A percentile compares a stretch with the other conserved stretches of the same genome.
Evolutionary conservation across 2,888 invertebrate genomes (phyloP).

Genomic region (Tineola bisselliella): DNA sequence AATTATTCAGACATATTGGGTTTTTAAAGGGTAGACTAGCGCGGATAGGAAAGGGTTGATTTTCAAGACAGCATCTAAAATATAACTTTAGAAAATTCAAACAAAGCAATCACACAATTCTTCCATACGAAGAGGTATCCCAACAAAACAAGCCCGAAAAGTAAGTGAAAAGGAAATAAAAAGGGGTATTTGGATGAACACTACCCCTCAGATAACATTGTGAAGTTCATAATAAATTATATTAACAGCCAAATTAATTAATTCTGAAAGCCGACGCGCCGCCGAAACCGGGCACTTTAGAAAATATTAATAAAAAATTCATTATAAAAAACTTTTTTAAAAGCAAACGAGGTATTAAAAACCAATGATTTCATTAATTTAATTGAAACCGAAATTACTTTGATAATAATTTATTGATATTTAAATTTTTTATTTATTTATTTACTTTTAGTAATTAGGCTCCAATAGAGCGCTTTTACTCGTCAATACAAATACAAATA

Average conservation of each 20-base stretch:
- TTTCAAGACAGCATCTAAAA: too few species aligned
- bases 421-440: too few species aligned
- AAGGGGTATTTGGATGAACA: not conserved
- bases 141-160: not conserved
- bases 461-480: too few species aligned
- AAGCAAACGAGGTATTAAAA: constrained; percentile 1
- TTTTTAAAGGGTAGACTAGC: too few species aligned
- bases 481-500: too few species aligned
- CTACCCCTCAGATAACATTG: not conserved
- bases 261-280: constrained; percentile 13
- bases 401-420: not conserved
- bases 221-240: constrained; percentile 13
- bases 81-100: too few species aligned
- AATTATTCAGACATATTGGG: too few species aligned
- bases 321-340: not conserved
- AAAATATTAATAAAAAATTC: constrained; percentile 13
- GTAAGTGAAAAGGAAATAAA: not conserved
- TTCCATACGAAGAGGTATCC: too few species aligned
- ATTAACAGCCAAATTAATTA: constrained; percentile 16
- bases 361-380: constrained; percentile 1
- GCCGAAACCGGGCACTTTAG: not conserved
- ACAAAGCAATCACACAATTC: too few species aligned
- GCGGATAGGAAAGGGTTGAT: too few species aligned
- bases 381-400: not conserved
- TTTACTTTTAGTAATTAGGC: too few species aligned